Base-by-base conservation (phyloP, 2,888 invertebrate genomes). In the Epinotia nisella region DNA sequence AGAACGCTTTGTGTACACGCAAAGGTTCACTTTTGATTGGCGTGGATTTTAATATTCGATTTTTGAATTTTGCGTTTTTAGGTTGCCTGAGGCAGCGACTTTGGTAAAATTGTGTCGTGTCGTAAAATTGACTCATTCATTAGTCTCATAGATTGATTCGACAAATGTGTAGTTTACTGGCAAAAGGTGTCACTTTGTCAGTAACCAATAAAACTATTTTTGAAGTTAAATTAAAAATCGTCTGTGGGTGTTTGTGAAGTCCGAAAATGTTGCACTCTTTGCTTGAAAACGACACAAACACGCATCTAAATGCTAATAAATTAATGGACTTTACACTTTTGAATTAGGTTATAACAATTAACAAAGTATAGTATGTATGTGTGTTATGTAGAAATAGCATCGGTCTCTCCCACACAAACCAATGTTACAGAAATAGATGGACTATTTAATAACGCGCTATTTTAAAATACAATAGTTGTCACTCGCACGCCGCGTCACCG, bases 41-140 rank as follows among this genome's bases (percentile, higher is more conserved):
- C 39, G 24, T 21, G 21, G 39, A 21, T n/a, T 41, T 24, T n/a
- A 55, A 65, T n/a, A 65, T 53, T 64, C 35, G 41, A 41, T 66
- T 66, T 66, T 66, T 56, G 53, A 66, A 41, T 19, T 55, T n/a
- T 17, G 17, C 15, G 39, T 41, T 66, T 66, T 24, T 55, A 13
- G 13, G 17, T n/a, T 21, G 39, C 39, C n/a, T 35, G 4, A 21
- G 64, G 49, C 29, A 51, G 17, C 29, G 49, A 10, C 5, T 11
- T 19, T 15, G 41, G 15, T 4, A 7, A 0, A 2, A 62, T 11
- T 10, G 60, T 62, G 62, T 49, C 49, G 29, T 49, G 62, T n/a
- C n/a, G n/a, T n/a, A n/a, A n/a, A n/a, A n/a, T n/a, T n/a, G n/a
- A n/a, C n/a, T n/a, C n/a, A n/a, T n/a, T n/a, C n/a, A n/a, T n/a